phyloP scores from a whole-genome alignment of 2,797 vertebrate species.

The Tauraco hartlaubi region DNA sequence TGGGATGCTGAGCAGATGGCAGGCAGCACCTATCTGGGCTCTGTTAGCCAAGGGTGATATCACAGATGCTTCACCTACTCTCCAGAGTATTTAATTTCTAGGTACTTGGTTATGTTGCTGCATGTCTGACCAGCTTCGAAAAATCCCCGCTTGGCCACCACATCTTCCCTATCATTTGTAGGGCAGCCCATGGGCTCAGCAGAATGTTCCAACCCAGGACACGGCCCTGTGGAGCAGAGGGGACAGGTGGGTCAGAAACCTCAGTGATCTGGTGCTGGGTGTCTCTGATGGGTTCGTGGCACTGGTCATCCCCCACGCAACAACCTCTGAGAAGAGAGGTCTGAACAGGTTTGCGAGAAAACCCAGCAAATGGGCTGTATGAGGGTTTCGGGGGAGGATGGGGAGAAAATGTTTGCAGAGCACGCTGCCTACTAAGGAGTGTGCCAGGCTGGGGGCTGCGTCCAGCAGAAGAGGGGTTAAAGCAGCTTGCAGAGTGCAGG shows the following conservation, averaged over 20 bases:
- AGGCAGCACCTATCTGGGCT: not conserved
- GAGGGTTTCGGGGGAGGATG: not conserved
- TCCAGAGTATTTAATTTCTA: not conserved
- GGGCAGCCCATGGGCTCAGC: not conserved
- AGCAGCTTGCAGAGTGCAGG: not conserved
- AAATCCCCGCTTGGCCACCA: not conserved
- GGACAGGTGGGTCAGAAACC: not conserved
- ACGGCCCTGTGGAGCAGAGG: not conserved
- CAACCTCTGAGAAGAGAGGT: not conserved
- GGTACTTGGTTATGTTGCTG: not conserved
- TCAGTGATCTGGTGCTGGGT: not conserved
- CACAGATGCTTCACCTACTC: not conserved
- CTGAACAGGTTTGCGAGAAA: not conserved
- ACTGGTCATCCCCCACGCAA: not conserved
- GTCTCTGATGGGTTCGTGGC: not conserved
- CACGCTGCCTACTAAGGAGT: not conserved
- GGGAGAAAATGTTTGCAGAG: not conserved
- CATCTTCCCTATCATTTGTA: not conserved
- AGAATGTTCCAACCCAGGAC: not conserved
- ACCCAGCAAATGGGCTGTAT: not conserved
- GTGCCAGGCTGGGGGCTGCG: rapidly evolving
- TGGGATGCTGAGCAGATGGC: not conserved
- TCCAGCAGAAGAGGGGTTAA: not conserved
- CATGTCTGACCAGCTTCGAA: not conserved
- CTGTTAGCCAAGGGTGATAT: not conserved